Percentiles rank a stretch among this genome's conserved stretches.
Evolutionary conservation across 1,140 invertebrate genomes (phyloP).

Genomic region (Drosophila littoralis): DNA sequence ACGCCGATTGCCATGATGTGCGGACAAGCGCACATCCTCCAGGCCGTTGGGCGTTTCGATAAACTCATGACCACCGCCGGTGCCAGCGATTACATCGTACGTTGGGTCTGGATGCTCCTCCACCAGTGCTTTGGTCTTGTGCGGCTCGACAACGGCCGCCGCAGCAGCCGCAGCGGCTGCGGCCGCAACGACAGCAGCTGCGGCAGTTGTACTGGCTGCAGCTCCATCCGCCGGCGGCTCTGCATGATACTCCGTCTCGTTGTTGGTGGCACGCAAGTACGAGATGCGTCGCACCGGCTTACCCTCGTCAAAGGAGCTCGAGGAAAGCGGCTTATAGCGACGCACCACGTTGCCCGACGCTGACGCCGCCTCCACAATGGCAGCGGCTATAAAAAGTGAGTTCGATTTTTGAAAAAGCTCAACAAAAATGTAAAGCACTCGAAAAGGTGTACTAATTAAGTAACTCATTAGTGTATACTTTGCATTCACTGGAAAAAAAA

Average conservation of each 20-base stretch:
- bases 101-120: constrained; percentile 80
- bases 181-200: constrained; percentile 45
- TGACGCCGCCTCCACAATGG: constrained; percentile 41
- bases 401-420: not conserved
- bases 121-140: constrained; percentile 69
- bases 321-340: constrained; percentile 70
- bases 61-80: constrained; percentile 70
- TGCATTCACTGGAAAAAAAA: too few species aligned
- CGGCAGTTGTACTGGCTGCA: constrained; percentile 14
- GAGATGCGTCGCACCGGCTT: constrained; percentile 94
- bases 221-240: constrained; percentile 27
- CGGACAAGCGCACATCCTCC: constrained; percentile 68
- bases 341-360: constrained; percentile 58
- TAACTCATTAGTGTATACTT: too few species aligned
- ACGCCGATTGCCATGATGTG: constrained; percentile 69
- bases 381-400: constrained; percentile 41
- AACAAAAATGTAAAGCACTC: too few species aligned
- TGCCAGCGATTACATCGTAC: constrained; percentile 70
- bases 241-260: constrained; percentile 85
- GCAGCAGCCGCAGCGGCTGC: constrained; percentile 8
- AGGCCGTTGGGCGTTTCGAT: constrained; percentile 72
- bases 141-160: constrained; percentile 62
- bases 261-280: constrained; percentile 94
- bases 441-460: too few species aligned
- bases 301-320: constrained; percentile 88